Conservation (phyloP, 2,113 vertebrate genomes). For the Labeo catla region DNA sequence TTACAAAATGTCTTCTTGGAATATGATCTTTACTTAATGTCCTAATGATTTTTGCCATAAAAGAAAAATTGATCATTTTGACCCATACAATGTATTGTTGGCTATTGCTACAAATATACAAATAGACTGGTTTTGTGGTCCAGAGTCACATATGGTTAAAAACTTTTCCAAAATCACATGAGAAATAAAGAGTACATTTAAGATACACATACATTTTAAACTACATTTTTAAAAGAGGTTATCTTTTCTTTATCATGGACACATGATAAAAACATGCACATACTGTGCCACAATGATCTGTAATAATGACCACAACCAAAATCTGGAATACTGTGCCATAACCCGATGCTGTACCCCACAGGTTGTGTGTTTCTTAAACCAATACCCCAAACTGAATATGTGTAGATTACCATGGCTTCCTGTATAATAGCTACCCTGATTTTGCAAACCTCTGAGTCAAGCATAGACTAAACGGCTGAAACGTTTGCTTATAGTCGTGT, state of each 20-base stretch:
- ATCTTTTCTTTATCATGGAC: neutral
- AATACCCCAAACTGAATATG: conserved; percentile 1
- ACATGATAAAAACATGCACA: neutral
- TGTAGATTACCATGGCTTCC: conserved; percentile 18
- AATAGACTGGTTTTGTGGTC: too few species aligned
- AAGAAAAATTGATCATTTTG: too few species aligned
- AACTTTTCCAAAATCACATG: too few species aligned
- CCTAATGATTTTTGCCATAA: too few species aligned
- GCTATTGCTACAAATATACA: too few species aligned
- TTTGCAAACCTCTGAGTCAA: conserved; percentile 42
- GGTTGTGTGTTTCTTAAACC: neutral
- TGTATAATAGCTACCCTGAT: conserved; percentile 44
- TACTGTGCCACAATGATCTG: neutral
- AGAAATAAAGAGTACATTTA: neutral
- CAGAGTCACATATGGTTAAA: too few species aligned
- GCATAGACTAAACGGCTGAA: conserved; percentile 41
- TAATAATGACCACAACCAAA: neutral
- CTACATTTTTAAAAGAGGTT: neutral
- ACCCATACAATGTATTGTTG: too few species aligned
- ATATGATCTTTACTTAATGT: too few species aligned
- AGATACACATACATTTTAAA: neutral
- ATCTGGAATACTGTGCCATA: neutral
- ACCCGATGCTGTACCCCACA: neutral
- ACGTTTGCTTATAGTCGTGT: conserved; percentile 45
- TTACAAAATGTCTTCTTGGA: too few species aligned